Conservation (phyloP, 2,888 invertebrate genomes). For the Netelia fuscicornis region DNA sequence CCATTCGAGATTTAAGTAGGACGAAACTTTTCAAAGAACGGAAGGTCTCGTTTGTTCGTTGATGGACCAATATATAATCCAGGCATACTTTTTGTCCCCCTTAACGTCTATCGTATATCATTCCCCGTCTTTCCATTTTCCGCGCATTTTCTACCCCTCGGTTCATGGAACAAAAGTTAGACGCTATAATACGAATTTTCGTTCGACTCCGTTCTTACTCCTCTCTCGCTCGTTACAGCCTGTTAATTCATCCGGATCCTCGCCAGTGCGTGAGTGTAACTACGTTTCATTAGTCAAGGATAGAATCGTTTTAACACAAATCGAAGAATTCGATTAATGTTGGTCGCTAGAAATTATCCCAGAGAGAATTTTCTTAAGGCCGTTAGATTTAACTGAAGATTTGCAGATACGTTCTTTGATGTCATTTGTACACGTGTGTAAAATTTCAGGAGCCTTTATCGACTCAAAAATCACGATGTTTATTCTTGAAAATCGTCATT, state of each 20-base stretch:
- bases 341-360: too few species aligned
- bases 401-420: too few species aligned
- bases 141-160: constrained; percentile 21
- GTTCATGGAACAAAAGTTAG: constrained; percentile 19
- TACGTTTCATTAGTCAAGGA: constrained; percentile 10
- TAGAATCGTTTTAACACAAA: not conserved
- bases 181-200: constrained; percentile 31
- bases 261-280: not conserved
- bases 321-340: too few species aligned
- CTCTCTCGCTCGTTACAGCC: not conserved
- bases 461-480: too few species aligned
- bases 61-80: constrained; percentile 34
- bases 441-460: too few species aligned
- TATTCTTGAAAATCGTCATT: too few species aligned
- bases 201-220: constrained; percentile 7
- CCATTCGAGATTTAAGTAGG: constrained; percentile 3
- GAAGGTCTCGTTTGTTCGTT: constrained; percentile 23
- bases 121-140: constrained; percentile 9
- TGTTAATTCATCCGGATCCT: not conserved
- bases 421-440: too few species aligned
- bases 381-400: too few species aligned
- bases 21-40: not conserved
- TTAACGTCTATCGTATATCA: not conserved
- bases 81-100: constrained; percentile 2
- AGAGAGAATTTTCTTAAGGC: too few species aligned